Base-by-base conservation (phyloP, 1,140 invertebrate species). In the Camponotus pennsylvanicus region DNA sequence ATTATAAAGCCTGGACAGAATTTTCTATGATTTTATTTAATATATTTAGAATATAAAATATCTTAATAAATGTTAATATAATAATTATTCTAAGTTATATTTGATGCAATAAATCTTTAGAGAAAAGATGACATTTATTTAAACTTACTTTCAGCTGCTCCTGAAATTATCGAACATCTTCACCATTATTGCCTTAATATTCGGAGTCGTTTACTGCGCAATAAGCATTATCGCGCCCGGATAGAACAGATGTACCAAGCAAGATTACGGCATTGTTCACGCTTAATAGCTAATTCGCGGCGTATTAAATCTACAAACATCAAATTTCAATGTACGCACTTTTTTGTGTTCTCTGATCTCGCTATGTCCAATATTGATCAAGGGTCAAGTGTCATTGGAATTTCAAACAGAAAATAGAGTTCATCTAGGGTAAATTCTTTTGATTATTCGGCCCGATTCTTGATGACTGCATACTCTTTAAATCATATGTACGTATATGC, bases 211-310 rank as follows among this genome's bases (percentile, higher is more conserved):
- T 83, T 83, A 73, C n/a, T 45, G 40, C 32, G 57, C 69, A 83
- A 83, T 83, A 59, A 83, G 69, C n/a, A 40, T 83, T 83, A 83
- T 63, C 52, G 27, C 6, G 37, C 40, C 63, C 18, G 55, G 69
- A 37, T 59, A 59, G 79, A 82, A 82, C 69, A 75, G 69, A 83
- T 75, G 79, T 75, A 83, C 45, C 45, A 45, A 40, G 42, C 82
- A 66, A 78, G 63, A 78, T 85, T 78, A 85, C 71, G 45, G 42
- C 61, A 66, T 78, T 85, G 59, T 85, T 82, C 69, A 71, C 37
- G 55, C 55, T 73, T 83, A 83, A 83, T 83, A 83, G 69, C 13
- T 61, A 73, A 83, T 83, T 83, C 57, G 21, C 32, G 66, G 40
- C 32, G 49, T 52, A 69, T 82, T 69, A 86, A 86, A 82, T 79